Percentiles rank a stretch among this genome's conserved stretches.
Evolutionary conservation across 2,113 vertebrate species (phyloP).

Genomic region (Enhydra lutris): DNA sequence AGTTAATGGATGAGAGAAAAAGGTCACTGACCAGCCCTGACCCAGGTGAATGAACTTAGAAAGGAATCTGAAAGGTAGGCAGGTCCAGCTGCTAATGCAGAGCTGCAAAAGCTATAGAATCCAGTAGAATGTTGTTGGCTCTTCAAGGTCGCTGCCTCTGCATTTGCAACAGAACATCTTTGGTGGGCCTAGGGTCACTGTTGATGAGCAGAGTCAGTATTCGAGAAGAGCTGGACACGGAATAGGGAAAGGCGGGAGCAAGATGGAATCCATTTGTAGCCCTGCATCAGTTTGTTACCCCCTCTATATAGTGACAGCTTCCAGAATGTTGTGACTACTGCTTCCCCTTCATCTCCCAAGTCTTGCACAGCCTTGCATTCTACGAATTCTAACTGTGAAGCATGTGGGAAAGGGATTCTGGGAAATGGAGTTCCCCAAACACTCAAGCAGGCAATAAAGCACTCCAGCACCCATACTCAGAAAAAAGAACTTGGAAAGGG

Average conservation of each 20-base stretch:
- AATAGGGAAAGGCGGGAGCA: background rate
- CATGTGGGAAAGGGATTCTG: background rate
- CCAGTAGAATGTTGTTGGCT: background rate
- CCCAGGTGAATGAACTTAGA: background rate
- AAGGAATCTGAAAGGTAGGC: background rate
- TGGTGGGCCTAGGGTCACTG: background rate
- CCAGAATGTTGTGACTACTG: no score
- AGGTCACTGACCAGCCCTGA: background rate
- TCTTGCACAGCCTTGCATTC: background rate
- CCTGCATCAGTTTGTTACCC: background rate
- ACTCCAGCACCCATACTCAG: background rate
- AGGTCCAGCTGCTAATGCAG: background rate
- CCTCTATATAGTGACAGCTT: background rate
- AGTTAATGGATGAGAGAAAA: background rate
- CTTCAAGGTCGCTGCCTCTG: background rate
- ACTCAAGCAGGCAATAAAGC: background rate
- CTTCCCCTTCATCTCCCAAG: background rate
- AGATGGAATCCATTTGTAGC: accelerated
- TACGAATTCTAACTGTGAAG: background rate
- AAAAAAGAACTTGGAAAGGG: background rate
- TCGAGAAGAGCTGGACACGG: background rate
- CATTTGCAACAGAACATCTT: background rate
- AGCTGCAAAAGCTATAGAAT: background rate
- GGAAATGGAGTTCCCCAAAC: background rate
- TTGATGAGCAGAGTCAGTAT: background rate